These are phyloP conservation scores for Eurois occulta DNA, from an alignment of 2,888 invertebrate species.

Conservation along the genomic window DNA sequence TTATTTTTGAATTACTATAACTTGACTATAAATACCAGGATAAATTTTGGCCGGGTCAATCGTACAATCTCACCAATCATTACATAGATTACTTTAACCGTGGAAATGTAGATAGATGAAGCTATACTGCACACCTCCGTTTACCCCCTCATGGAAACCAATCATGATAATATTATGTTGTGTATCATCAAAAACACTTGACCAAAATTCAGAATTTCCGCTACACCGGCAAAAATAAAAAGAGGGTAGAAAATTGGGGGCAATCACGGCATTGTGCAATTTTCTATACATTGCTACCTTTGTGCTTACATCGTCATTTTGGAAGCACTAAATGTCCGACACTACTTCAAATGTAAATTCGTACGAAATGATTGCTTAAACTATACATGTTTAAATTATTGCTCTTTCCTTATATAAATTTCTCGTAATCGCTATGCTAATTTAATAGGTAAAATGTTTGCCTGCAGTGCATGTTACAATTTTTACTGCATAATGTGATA, in stretches of 20 bases:
- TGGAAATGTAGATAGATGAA: too few species aligned
- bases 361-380: conserved; percentile 44
- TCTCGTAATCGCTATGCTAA: conserved; percentile 48
- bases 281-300: conserved; percentile 47
- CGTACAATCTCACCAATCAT: too few species aligned
- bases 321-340: conserved; percentile 23
- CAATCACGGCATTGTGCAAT: conserved; percentile 59
- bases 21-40: too few species aligned
- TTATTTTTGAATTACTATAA: too few species aligned
- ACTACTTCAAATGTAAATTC: conserved; percentile 54
- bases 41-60: too few species aligned
- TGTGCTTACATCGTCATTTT: conserved; percentile 47
- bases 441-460: conserved; percentile 39
- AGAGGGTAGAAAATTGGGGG: conserved; percentile 36
- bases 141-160: not conserved
- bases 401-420: conserved; percentile 20
- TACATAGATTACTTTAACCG: too few species aligned
- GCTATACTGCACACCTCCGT: not conserved
- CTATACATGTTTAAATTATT: conserved; percentile 15
- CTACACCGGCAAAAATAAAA: conserved; percentile 30
- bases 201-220: conserved; percentile 40
- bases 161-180: not conserved
- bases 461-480: conserved; percentile 41
- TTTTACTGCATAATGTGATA: conserved; percentile 34
- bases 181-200: conserved; percentile 22